phyloP scores from a whole-genome alignment of 1,140 invertebrate species.

The Catajapyx aquilonaris region DNA sequence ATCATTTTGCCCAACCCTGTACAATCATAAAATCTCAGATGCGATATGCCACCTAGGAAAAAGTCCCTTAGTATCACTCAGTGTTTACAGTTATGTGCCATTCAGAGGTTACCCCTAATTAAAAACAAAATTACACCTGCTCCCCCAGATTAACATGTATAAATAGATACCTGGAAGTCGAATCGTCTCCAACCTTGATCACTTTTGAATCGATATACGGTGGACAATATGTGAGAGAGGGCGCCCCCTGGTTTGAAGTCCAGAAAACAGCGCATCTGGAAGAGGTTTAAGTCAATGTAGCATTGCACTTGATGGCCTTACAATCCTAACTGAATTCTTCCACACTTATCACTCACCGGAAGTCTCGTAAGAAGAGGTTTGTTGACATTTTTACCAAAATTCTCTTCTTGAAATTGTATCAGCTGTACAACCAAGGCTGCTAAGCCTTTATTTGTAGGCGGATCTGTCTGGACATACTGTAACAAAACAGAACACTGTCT shows the following conservation, averaged over 20 bases:
- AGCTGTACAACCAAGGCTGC: conserved; percentile 65
- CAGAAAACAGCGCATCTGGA: conserved; percentile 75
- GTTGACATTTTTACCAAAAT: conserved; percentile 75
- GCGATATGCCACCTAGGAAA: too few species aligned
- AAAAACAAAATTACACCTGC: too few species aligned
- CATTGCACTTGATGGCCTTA: conserved; percentile 1
- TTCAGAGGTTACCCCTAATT: too few species aligned
- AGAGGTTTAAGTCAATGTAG: conserved; percentile 7
- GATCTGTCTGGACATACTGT: conserved; percentile 74
- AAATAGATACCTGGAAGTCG: conserved; percentile 70
- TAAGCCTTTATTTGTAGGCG: conserved; percentile 78
- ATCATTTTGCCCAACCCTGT: too few species aligned
- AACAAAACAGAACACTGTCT: conserved; percentile 18
- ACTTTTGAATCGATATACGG: conserved; percentile 84
- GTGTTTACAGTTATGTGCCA: too few species aligned
- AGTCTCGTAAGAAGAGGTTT: conserved; percentile 64
- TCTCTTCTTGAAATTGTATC: conserved; percentile 90
- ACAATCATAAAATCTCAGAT: too few species aligned
- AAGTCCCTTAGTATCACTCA: too few species aligned
- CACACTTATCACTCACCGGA: conserved; percentile 69
- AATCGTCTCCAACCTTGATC: conserved; percentile 88
- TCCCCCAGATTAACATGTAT: too few species aligned
- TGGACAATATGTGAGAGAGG: conserved; percentile 76
- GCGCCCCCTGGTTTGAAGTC: conserved; percentile 86
- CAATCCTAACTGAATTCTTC: too few species aligned